These are phyloP conservation scores for Yoshiicerus persimilis DNA, from an alignment of 1,140 invertebrate species.

Conservation along the genomic window DNA sequence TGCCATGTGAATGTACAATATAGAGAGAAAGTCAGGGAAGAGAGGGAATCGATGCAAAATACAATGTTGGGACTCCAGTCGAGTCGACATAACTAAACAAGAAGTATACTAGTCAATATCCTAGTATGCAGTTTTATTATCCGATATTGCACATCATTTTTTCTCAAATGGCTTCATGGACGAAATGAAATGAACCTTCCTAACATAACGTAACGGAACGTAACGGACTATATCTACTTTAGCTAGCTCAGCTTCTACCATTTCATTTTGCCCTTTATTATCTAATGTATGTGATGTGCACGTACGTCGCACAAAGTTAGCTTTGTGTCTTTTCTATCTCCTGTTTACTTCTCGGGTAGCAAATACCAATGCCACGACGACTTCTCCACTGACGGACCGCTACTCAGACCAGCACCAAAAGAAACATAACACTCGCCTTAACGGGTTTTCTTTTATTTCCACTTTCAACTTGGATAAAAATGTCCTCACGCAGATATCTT, in stretches of 20 bases:
- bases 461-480: neutral
- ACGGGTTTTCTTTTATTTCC: neutral
- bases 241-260: neutral
- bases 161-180: slow-evolving; percentile 8
- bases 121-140: neutral
- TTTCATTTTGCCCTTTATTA: neutral
- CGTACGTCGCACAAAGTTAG: neutral
- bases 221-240: neutral
- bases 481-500: neutral
- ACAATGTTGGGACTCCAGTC: neutral
- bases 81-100: neutral
- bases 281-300: neutral
- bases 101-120: neutral
- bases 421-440: neutral
- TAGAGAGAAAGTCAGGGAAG: neutral
- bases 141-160: slow-evolving; percentile 22
- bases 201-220: neutral
- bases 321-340: neutral
- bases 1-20: neutral
- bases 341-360: too few relatives aligned
- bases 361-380: too few relatives aligned
- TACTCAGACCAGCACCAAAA: too few relatives aligned
- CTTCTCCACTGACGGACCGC: neutral
- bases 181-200: slow-evolving; percentile 3
- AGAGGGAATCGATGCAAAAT: neutral